phyloP scores from a whole-genome alignment of 2,888 invertebrate species.

The Aromia moschata region DNA sequence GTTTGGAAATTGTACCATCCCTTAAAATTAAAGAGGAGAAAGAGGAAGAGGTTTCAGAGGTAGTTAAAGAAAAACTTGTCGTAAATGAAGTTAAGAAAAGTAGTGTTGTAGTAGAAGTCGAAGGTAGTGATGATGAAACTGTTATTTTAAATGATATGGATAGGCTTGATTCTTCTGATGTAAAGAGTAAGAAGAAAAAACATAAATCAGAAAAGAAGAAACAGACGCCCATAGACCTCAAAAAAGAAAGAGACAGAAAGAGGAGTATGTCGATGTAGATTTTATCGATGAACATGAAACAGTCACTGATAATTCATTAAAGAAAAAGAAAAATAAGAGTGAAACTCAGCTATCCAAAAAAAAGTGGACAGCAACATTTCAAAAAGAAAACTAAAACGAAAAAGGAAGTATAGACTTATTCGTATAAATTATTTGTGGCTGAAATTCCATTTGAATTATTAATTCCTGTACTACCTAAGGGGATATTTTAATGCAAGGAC shows the following conservation, averaged over 20 bases:
- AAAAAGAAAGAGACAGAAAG: conserved; percentile 39
- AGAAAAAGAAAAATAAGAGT: too few species aligned
- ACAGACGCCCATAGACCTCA: conserved; percentile 57
- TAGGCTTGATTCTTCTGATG: conserved; percentile 50
- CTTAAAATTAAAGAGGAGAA: conserved; percentile 48
- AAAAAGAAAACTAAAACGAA: too few species aligned
- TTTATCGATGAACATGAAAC: too few species aligned
- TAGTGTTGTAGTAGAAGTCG: conserved; percentile 46
- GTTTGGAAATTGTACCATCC: conserved; percentile 69
- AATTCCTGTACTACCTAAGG: too few species aligned
- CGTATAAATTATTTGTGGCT: too few species aligned
- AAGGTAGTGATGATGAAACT: conserved; percentile 52
- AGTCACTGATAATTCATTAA: too few species aligned
- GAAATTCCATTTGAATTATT: too few species aligned
- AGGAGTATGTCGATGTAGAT: too few species aligned
- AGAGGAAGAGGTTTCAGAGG: conserved; percentile 42
- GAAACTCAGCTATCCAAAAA: too few species aligned
- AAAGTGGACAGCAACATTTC: too few species aligned
- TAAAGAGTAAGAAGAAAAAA: conserved; percentile 27
- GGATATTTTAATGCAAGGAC: too few species aligned
- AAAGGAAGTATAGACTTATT: too few species aligned
- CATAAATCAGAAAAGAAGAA: conserved; percentile 45
- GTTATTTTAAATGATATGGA: conserved; percentile 45
- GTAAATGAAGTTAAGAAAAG: conserved; percentile 15
- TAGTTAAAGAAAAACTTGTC: conserved; percentile 47